phyloP scores from a whole-genome alignment of 2,797 vertebrate genomes.

The Cirrhinus molitorella region DNA sequence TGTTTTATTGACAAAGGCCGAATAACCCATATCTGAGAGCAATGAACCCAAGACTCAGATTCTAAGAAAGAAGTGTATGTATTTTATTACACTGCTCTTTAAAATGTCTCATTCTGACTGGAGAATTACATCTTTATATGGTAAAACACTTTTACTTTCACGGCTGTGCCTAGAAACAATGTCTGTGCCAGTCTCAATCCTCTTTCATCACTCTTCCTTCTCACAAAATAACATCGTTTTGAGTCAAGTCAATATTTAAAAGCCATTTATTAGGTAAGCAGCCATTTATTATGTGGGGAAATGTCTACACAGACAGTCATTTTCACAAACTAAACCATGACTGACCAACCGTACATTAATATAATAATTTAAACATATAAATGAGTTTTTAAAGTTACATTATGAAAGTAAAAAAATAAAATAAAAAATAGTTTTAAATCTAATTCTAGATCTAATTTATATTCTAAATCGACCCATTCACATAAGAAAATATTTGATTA shows the following conservation, averaged over 20 bases:
- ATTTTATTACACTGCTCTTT: neutral
- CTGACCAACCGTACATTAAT: neutral
- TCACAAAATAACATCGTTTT: neutral
- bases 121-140: neutral
- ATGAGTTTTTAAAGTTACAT: too few relatives aligned
- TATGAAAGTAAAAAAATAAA: too few relatives aligned
- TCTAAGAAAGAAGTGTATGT: neutral
- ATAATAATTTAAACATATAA: neutral
- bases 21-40: slow-evolving; percentile 67
- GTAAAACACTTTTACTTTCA: neutral
- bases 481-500: neutral
- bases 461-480: neutral
- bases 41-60: slow-evolving; percentile 13
- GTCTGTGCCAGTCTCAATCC: neutral
- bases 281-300: neutral
- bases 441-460: neutral
- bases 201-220: neutral
- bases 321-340: neutral
- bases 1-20: slow-evolving; percentile 63
- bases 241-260: neutral
- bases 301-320: neutral
- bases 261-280: neutral
- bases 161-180: neutral
- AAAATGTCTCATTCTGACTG: neutral
- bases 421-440: too few relatives aligned